Evolutionary conservation across 2,888 invertebrate genomes (phyloP).

Genomic region (Caenorhabditis doughertyi): DNA sequence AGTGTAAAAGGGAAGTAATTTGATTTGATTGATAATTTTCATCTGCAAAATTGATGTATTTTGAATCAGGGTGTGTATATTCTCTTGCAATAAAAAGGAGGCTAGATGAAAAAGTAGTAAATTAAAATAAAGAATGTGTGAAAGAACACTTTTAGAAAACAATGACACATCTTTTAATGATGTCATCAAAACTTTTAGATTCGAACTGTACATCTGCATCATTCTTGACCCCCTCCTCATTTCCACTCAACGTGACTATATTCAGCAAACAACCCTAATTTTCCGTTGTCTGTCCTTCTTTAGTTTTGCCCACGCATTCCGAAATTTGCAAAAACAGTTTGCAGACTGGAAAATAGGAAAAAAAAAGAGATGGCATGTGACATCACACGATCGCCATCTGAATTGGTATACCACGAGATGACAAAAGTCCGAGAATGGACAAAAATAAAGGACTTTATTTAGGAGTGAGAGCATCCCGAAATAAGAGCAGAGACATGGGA

Average conservation of each 20-base stretch:
- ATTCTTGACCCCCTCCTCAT: slow-evolving; percentile 10
- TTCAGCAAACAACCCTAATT: slow-evolving; percentile 50
- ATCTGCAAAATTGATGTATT: slow-evolving; percentile 10
- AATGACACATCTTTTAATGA: slow-evolving; percentile 26
- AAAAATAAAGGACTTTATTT: slow-evolving; percentile 2
- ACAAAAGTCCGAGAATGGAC: background rate
- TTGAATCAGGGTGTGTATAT: background rate
- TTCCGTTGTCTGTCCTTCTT: background rate
- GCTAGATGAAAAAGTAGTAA: no score
- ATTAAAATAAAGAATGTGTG: slow-evolving; percentile 6
- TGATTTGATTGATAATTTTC: slow-evolving; percentile 39
- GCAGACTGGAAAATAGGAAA: slow-evolving; percentile 10
- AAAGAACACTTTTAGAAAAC: background rate
- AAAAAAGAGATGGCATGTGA: slow-evolving; percentile 19
- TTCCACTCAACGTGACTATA: slow-evolving; percentile 29
- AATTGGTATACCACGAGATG: slow-evolving; percentile 20
- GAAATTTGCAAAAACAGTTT: slow-evolving; percentile 39
- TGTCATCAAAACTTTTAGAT: slow-evolving; percentile 18
- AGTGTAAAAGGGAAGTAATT: slow-evolving; percentile 44
- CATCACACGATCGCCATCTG: slow-evolving; percentile 18
- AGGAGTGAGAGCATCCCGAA: background rate
- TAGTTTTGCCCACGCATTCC: slow-evolving; percentile 11
- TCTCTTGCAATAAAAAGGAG: slow-evolving; percentile 7
- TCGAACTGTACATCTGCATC: slow-evolving; percentile 36
- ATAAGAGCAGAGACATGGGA: slow-evolving; percentile 20